Base-by-base conservation (phyloP, 2,888 invertebrate genomes). In the Eucera pruinosa region DNA sequence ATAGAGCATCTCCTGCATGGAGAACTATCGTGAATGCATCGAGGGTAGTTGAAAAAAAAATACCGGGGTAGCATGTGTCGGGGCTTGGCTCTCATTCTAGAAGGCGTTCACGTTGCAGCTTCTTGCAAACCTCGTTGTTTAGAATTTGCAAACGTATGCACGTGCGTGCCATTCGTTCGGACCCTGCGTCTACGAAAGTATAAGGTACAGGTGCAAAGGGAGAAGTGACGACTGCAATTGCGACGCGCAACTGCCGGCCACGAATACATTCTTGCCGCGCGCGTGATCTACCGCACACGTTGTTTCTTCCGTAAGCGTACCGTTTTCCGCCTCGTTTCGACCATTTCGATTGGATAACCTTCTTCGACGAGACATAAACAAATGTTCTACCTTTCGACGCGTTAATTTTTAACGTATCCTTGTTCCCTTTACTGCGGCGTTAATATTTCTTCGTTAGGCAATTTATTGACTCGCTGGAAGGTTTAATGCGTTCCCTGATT, bases 161-260 rank as follows among this genome's bases (percentile, higher is more conserved):
- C 84, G 84, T 78, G 82, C 84, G 74, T 82, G 72, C 84, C 80
- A 84, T 84, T 84, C 79, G 76, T 84, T 81, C 62, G 76, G 66
- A 77, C 69, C 20, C 76, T 33, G 71, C 61, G 71, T 74, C 81
- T 78, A 57, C 69, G 64, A 54, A 66, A 54, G 75, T 68, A 69
- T 58, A 75, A 68, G 70, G 66, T 78, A 61, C 82, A 80, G 84
- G 82, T 84, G 84, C 78, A 50, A 77, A 70, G 55, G 45, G 58
- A 47, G 65, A 65, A 76, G 76, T 73, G 78, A 65, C 76, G 83
- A 81, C 77, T 77, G 69, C 79, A 81, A 79, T 81, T 81, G 83
- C 75, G 55, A 75, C 45, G 68, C 65, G 68, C 57, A 68, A 70
- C 70, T 67, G 62, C 73, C 41, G 67, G 52, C 69, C 69, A 65